phyloP scores from a whole-genome alignment of 2,113 vertebrate genomes.

The Mesocricetus auratus region DNA sequence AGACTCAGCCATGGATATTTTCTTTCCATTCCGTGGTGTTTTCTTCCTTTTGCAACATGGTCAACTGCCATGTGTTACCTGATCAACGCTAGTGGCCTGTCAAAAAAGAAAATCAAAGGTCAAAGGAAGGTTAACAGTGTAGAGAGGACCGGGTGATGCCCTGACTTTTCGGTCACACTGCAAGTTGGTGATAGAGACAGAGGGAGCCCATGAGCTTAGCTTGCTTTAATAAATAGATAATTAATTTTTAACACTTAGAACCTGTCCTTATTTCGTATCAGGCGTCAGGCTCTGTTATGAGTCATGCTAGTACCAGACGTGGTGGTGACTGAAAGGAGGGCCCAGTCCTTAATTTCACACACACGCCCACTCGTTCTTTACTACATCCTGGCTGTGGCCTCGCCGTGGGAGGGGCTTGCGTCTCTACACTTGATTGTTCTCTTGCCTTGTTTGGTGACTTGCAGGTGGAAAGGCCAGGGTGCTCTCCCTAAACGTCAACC shows the following conservation, averaged over 20 bases:
- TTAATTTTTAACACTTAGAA: conserved; percentile 13
- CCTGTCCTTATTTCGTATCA: background rate
- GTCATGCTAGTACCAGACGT: background rate
- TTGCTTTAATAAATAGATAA: background rate
- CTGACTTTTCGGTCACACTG: background rate
- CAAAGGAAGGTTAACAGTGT: background rate
- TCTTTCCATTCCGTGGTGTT: conserved; percentile 25
- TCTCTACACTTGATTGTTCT: background rate
- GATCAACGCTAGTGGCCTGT: background rate
- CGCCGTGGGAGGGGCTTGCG: background rate
- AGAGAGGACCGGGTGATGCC: background rate
- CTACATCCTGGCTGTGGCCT: background rate
- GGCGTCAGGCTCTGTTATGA: background rate
- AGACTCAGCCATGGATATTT: conserved; percentile 58
- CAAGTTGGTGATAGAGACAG: conserved; percentile 1
- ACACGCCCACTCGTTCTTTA: background rate
- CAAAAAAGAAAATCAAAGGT: background rate
- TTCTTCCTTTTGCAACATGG: conserved; percentile 63
- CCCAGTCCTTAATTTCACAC: background rate
- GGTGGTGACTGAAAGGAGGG: background rate
- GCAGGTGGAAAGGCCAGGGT: background rate
- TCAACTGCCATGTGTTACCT: conserved; percentile 40
- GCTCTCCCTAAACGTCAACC: background rate
- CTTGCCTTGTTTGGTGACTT: background rate
- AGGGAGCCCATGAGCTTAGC: background rate